Evolutionary conservation across 2,888 invertebrate species (phyloP), one percentile per base, ranked within the genome.

Genomic region (Sisyra nigra): DNA sequence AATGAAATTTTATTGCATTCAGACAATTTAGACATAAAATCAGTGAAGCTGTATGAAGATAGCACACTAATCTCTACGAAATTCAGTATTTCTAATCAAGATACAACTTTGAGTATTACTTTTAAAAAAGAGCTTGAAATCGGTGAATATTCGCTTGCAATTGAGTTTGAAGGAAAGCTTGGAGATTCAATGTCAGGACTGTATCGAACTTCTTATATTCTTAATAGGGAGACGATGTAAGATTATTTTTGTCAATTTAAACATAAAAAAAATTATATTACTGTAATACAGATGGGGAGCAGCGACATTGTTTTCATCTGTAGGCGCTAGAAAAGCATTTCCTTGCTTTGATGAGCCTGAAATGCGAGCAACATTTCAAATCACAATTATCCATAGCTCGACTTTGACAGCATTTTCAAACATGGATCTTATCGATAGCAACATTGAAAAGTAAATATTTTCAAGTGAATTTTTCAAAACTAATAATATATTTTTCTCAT

Each of bases 281-380:
- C n/a, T n/a, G n/a, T n/a, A n/a, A n/a, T n/a, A n/a, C 13, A 39
- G 39, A 39, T 39, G 17, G 19, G 78, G 74, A 1, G 67, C 78
- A 0, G 82, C 82, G 0, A 82, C 82, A 0, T 80, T 82, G 52
- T 80, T 82, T 54, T 70, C 80, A 60, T 68, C 77, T 1, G 71
- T 74, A 2, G 62, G 75, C 45, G 80, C 80, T 1, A 71, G 83
- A 14, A 66, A 65, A 49, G 84, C 78, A 0, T 84, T 87, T 57
- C 86, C 86, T 17, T 78, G 81, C 52, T 84, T 85, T 52, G 86
- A 86, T 53, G 80, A 80, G 48, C 77, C 68, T 0, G 56, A 58
- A 0, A 62, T 59, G 45, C 53, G 59, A 5, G 57, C 69, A 0
- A 54, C 49, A 0, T 64, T 69, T 15, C 51, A 53, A 0, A 62